Evolutionary conservation across 2,113 vertebrate genomes (phyloP).

Genomic region (Azemiops feae): DNA sequence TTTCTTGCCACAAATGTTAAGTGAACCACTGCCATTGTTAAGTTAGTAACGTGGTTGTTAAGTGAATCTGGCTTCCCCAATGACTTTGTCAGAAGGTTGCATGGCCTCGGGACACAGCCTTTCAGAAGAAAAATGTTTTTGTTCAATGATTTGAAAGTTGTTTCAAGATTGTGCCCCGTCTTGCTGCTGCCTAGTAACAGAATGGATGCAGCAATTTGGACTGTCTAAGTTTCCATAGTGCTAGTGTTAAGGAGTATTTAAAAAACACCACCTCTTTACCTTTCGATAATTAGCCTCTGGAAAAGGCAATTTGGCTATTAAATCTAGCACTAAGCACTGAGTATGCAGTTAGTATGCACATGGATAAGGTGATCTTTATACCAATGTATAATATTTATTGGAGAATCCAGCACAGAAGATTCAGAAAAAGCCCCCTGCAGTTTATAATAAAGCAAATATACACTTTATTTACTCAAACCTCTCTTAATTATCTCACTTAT

Average conservation of each 20-base stretch:
- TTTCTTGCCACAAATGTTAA: not conserved
- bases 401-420: not conserved
- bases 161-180: not conserved
- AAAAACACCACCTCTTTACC: not conserved
- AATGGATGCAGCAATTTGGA: not conserved
- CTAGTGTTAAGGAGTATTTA: not conserved
- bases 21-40: not conserved
- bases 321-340: not conserved
- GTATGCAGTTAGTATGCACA: not conserved
- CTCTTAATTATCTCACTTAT: not conserved
- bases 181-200: not conserved
- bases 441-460: not conserved
- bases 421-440: not conserved
- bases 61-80: not conserved
- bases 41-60: not conserved
- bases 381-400: not conserved
- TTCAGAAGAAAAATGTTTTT: conserved; percentile 29
- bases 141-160: fast-evolving
- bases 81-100: not conserved
- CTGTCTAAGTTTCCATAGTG: not conserved
- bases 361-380: not conserved
- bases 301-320: not conserved
- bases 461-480: not conserved
- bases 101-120: not conserved
- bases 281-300: fast-evolving